Base-by-base conservation (phyloP, 1,140 invertebrate species). In the Drosophila sproati region DNA sequence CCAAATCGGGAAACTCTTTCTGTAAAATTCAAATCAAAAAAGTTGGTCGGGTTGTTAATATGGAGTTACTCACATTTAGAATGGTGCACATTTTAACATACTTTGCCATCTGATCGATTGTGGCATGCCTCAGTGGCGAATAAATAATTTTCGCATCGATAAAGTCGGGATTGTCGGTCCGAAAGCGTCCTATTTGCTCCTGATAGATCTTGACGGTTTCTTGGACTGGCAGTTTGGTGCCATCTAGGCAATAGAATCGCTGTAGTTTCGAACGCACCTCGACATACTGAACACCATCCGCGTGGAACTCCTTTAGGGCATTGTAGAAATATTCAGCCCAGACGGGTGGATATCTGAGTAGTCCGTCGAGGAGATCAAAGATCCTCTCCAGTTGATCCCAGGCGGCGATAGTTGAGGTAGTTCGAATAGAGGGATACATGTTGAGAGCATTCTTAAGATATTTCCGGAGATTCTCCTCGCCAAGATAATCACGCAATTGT, bases 271-370 rank as follows among this genome's bases (percentile, higher is more conserved):
- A 60, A 93, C 94, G 63, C 91, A 97, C 89, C 93, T 98, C 97
- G 0, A 97, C 72, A 77, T 97, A 97, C 91, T 96, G 94, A 0
- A 98, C 94, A 74, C 97, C 96, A 83, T 98, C 97, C 0, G 95
- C 94, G 63, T 95, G 94, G 34, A 96, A 94, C 78, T 96, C 95
- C 71, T 94, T 88, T 1, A 98, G 93, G 0, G 94, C 94, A 64
- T 95, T 94, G 62, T 95, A 95, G 73, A 95, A 95, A 83, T 96
- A 96, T 34, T 95, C 94, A 50, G 94, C 94, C 92, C 96, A 96
- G 0, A 96, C 94, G 0, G 96, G 95, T 57, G 94, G 94, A 76
- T 96, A 97, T 3, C 94, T 93, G 1, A 97, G 67, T 54, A 97
- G 91, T 0, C 95, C 94, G 0, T 82, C 91, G 1, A 96, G 92